phyloP scores from a whole-genome alignment of 2,113 vertebrate genomes.

The Athene cunicularia region DNA sequence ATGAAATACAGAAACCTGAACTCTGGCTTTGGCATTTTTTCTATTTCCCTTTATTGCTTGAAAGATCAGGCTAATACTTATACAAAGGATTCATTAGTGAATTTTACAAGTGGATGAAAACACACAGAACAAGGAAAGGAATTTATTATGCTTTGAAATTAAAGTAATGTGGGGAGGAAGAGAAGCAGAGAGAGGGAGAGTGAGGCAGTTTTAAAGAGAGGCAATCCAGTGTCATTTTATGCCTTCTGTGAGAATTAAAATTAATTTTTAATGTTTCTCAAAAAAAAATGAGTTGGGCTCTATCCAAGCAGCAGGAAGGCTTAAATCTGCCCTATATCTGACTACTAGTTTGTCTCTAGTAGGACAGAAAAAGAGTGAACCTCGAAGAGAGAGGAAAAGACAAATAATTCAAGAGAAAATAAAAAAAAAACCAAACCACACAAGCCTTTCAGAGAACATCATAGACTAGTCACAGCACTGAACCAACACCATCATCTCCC shows the following conservation, averaged over 20 bases:
- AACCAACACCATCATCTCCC: background rate
- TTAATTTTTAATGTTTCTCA: background rate
- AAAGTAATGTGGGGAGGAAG: background rate
- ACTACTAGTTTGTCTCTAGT: background rate
- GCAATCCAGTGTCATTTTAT: background rate
- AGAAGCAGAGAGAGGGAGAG: background rate
- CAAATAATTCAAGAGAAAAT: background rate
- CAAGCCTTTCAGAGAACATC: background rate
- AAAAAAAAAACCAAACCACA: fast-evolving
- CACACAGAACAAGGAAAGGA: background rate
- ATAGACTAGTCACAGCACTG: background rate
- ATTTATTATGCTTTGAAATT: background rate
- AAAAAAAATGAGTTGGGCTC: background rate
- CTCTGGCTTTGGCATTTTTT: background rate
- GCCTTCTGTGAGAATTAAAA: background rate
- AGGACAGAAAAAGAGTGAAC: background rate
- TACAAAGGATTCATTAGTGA: background rate
- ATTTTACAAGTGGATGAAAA: background rate
- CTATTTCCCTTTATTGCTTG: background rate
- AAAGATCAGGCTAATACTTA: background rate
- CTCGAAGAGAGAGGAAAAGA: background rate
- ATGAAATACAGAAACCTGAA: background rate
- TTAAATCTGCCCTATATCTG: background rate
- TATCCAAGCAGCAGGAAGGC: background rate
- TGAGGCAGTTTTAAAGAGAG: background rate